phyloP scores from a whole-genome alignment of 2,113 vertebrate genomes.

The Mormyrus iriodes region DNA sequence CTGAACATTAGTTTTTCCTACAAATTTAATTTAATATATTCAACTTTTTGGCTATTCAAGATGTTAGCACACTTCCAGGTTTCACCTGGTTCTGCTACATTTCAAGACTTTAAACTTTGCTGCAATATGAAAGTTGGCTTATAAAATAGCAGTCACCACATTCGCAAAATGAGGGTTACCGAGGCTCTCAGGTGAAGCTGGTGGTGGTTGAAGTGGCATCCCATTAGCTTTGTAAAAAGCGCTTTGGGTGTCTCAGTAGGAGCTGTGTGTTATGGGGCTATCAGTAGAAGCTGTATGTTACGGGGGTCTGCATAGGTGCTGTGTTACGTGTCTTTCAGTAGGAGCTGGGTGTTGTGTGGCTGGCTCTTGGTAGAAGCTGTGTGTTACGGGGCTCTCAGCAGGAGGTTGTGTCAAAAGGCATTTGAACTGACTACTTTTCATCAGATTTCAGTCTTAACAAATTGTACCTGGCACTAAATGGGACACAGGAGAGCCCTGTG shows the following conservation, averaged over 20 bases:
- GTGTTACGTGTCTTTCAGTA: background rate
- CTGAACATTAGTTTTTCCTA: background rate
- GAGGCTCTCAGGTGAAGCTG: background rate
- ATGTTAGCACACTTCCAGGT: background rate
- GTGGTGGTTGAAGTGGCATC: too few relatives aligned
- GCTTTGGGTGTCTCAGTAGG: background rate
- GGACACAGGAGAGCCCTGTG: background rate
- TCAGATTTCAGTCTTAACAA: conserved; percentile 3
- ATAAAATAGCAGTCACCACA: background rate
- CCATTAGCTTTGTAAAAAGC: too few relatives aligned
- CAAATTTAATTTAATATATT: background rate
- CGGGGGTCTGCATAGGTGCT: too few relatives aligned
- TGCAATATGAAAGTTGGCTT: background rate
- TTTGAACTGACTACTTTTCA: background rate
- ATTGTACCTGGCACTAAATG: background rate
- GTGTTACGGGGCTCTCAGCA: background rate
- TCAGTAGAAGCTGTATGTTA: background rate
- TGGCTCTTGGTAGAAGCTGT: background rate
- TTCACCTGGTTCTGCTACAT: background rate
- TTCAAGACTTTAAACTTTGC: background rate
- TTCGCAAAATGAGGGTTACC: background rate
- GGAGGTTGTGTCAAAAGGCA: background rate
- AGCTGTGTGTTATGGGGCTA: background rate
- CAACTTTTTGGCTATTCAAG: background rate
- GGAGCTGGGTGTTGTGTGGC: background rate